Evolutionary conservation across 2,888 invertebrate genomes (phyloP).

Genomic region (Protonemura montana): DNA sequence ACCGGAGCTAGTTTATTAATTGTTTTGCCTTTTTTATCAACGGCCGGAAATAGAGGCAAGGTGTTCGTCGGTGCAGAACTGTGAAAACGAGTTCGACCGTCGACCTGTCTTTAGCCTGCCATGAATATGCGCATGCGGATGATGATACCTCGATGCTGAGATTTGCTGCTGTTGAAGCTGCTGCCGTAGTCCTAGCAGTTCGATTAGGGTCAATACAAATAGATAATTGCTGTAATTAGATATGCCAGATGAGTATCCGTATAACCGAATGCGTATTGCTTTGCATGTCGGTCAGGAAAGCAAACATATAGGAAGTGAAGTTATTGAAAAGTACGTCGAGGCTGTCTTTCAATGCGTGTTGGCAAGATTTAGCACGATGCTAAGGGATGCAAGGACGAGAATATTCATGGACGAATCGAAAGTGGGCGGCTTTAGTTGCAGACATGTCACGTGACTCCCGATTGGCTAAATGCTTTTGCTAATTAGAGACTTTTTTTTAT

Average conservation of each 20-base stretch:
- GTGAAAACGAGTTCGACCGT: constrained; percentile 40
- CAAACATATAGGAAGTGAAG: not conserved
- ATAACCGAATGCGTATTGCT: not conserved
- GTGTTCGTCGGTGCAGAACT: constrained; percentile 30
- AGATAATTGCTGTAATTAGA: not conserved
- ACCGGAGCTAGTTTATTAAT: constrained; percentile 24
- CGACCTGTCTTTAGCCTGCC: constrained; percentile 24
- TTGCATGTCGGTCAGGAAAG: not conserved
- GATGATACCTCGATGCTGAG: not conserved
- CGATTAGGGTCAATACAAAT: not conserved
- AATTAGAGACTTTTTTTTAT: not conserved
- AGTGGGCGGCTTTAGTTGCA: not conserved
- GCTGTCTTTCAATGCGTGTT: no score
- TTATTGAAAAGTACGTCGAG: not conserved
- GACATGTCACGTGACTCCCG: not conserved
- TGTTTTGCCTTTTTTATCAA: not conserved
- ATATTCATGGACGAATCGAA: not conserved
- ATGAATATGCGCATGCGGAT: not conserved
- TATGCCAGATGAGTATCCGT: not conserved
- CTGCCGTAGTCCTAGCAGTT: not conserved
- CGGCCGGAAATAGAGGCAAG: constrained; percentile 31
- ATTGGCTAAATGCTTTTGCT: not conserved
- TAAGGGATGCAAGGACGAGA: not conserved
- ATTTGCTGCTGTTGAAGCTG: not conserved
- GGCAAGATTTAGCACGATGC: not conserved